Evolutionary conservation across 2,888 invertebrate genomes (phyloP), one percentile per base, ranked within the genome.

Genomic region (Cistogaster globosa): DNA sequence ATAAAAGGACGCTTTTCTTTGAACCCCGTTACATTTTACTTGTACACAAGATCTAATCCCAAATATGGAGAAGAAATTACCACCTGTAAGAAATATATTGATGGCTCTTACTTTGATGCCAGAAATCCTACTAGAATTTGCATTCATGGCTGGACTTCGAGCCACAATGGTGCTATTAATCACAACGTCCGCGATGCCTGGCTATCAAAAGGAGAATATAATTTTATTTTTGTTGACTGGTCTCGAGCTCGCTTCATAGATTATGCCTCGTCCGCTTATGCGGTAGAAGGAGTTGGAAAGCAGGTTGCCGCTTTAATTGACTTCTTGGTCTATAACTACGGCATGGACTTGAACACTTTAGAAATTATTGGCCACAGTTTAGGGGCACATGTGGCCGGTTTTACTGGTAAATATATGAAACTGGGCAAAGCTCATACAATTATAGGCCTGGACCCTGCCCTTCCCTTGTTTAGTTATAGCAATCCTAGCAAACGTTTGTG

Each of bases 151-250:
- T 95, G 94, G 94, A 93, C 93, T 78, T 94, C 94, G 86, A 93
- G 94, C 88, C 94, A 94, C 63, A 92, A 92, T 80, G 93, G 94
- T 62, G 87, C 86, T 6, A 76, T 91, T 0, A 91, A 91, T 72
- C 77, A 36, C 4, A 86, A 87, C 7, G 86, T 91, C 2, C 90
- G 90, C 26, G 72, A 83, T 7, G 94, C 94, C 0, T 94, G 94
- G 87, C 91, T 95, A 20, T 93, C 93, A 65, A 91, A 93, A 3
- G 94, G 94, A 48, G 94, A 94, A 79, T 91, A 94, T 83, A 95
- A 95, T 86, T 94, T 95, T 81, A 94, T 95, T 60, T 94, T 94
- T 1, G 94, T 95, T 7, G 95, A 95, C 87, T 95, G 94, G 94
- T 91, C 90, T 0, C 94, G 94, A 2, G 94, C 94, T 0, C 88